phyloP scores from a whole-genome alignment of 2,797 vertebrate species.

The Spheniscus humboldti region DNA sequence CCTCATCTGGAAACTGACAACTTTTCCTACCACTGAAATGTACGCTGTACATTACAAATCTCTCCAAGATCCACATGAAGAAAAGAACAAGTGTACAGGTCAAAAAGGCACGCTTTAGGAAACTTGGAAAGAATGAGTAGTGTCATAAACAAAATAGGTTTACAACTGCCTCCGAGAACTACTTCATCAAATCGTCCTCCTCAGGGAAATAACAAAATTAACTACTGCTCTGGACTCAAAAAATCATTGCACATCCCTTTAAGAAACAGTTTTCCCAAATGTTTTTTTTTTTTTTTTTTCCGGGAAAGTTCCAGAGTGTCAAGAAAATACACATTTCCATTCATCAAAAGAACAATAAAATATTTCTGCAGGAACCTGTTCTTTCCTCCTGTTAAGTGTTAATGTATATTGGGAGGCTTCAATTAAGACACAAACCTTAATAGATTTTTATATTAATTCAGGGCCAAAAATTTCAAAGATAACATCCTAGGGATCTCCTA shows the following conservation, averaged over 20 bases:
- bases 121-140: constrained; percentile 44
- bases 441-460: background rate
- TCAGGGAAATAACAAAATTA: constrained; percentile 49
- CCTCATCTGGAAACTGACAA: constrained; percentile 30
- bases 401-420: background rate
- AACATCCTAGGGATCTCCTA: background rate
- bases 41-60: background rate
- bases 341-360: background rate
- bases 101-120: constrained; percentile 36
- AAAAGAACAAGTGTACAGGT: constrained; percentile 30
- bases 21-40: background rate
- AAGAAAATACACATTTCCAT: constrained; percentile 21
- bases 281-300: background rate
- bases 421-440: background rate
- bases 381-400: background rate
- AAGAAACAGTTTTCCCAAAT: background rate
- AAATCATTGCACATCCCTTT: background rate
- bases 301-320: background rate
- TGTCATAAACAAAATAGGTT: constrained; percentile 56
- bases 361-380: background rate
- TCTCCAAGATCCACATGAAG: background rate
- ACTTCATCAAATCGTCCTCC: constrained; percentile 40
- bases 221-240: constrained; percentile 31
- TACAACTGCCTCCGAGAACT: constrained; percentile 42
- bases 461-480: background rate